Percentiles rank a stretch among this genome's conserved stretches.
Evolutionary conservation across 2,113 vertebrate genomes (phyloP).

Genomic region (Lophotis ruficrista): DNA sequence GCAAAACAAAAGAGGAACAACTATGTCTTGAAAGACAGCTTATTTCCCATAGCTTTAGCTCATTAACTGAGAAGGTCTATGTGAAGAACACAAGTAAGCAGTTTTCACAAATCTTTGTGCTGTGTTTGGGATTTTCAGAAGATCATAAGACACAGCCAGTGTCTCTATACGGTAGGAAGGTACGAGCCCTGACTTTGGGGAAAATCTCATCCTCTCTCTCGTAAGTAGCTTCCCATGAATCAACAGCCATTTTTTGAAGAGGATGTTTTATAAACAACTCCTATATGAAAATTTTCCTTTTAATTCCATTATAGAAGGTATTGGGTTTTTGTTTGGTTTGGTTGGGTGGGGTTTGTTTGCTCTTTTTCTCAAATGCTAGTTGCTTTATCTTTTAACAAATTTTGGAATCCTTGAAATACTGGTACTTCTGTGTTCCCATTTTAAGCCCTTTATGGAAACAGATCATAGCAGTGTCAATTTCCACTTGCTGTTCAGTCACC

Average conservation of each 20-base stretch:
- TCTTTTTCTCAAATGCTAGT: not conserved
- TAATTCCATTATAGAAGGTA: not conserved
- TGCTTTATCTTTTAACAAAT: not conserved
- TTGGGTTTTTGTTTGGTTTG: not conserved
- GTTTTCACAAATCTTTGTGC: not conserved
- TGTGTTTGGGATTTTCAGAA: not conserved
- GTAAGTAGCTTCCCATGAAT: not conserved
- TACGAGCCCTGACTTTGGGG: fast-evolving
- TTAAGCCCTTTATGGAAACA: not conserved
- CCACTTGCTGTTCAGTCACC: not conserved
- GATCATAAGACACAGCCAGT: fast-evolving
- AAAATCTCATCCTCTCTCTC: not conserved
- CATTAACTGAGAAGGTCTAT: not conserved
- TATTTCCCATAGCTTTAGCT: not conserved
- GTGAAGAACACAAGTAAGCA: not conserved
- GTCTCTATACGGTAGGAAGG: not conserved
- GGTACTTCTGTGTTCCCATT: not conserved
- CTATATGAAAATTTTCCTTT: not conserved
- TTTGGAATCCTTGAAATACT: not conserved
- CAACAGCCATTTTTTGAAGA: not conserved
- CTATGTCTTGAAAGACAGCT: not conserved
- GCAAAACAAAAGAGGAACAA: not conserved
- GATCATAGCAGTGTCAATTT: not conserved
- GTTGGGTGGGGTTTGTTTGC: fast-evolving
- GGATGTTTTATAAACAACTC: not conserved